Evolutionary conservation across 2,888 invertebrate genomes (phyloP), one percentile per base, ranked within the genome.

Genomic region (Eustalomyia histrio): DNA sequence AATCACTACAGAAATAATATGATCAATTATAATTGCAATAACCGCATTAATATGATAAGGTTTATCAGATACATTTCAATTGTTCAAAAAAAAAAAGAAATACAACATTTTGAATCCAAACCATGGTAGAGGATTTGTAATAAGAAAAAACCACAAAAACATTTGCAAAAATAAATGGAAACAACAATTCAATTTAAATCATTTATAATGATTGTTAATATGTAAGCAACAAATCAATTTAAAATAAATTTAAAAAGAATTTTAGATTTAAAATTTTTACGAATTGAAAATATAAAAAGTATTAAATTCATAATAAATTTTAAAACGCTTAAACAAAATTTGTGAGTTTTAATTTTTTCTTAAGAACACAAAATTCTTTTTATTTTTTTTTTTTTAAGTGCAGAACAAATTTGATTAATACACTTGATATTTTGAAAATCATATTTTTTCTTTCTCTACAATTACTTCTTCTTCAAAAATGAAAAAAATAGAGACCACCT

Each of bases 401-500:
- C 4, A 21, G 21, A 47, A n/a, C 2, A 47, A 47, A n/a, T 4
- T 47, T 47, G 43, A n/a, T 47, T n/a, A 47, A 43, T 6, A 47
- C 43, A 47, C 43, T 47, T n/a, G 43, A 47, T 47, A 47, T 47
- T 47, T 47, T 47, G 43, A n/a, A 47, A 47, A n/a, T 47, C 43
- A 47, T 47, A n/a, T 47, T 47, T n/a, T 47, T 57, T 17, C 3
- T 57, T 17, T 1, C 12, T 24, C 24, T 29, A 29, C 29, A 24
- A 12, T 24, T 17, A 9, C 5, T 71, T 39, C 5, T 71, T 39
- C 24, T 52, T n/a, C 24, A 67, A 29, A 29, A 21, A 21, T 21
- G 4, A 29, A 6, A 29, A 17, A 17, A 50, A n/a, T n/a, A n/a
- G n/a, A 60, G 69, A 79, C 64, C 74, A 79, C 69, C 69, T 24